Conservation (phyloP, 2,113 vertebrate genomes). For the Dicerorhinus sumatrensis region DNA sequence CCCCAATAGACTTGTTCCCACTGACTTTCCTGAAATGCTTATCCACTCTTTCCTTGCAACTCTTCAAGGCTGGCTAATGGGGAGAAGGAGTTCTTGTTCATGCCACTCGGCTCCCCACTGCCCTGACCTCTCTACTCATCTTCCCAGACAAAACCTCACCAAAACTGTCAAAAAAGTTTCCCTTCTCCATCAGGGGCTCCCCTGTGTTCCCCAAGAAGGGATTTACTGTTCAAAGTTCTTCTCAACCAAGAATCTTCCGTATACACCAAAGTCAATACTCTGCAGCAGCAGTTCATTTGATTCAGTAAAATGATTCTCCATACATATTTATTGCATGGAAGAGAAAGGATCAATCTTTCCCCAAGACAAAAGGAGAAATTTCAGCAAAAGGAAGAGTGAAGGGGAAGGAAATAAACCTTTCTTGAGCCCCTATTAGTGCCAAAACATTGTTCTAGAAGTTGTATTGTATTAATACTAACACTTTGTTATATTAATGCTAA, state of each 20-base stretch:
- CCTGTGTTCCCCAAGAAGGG: not conserved
- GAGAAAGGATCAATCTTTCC: not conserved
- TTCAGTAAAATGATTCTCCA: not conserved
- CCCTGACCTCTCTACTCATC: not conserved
- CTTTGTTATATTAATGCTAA: not conserved
- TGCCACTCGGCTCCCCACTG: not conserved
- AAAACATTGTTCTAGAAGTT: not conserved
- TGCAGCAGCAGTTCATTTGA: not conserved
- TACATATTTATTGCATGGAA: not conserved
- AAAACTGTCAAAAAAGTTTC: not conserved
- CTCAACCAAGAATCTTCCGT: not conserved
- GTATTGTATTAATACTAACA: not conserved
- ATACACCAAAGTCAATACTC: not conserved
- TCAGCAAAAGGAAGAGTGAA: not conserved
- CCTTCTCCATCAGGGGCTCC: not conserved
- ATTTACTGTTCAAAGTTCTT: not conserved
- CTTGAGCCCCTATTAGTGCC: not conserved
- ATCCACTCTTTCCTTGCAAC: not conserved
- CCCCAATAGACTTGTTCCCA: not conserved
- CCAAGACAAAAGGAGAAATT: constrained; percentile 24
- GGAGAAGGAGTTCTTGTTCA: not conserved
- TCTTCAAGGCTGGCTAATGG: not conserved
- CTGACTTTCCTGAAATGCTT: not conserved
- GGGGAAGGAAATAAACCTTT: not conserved
- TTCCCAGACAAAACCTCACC: not conserved